These are phyloP conservation scores for Euproctis similis DNA, from an alignment of 2,888 invertebrate genomes.

Conservation along the genomic window DNA sequence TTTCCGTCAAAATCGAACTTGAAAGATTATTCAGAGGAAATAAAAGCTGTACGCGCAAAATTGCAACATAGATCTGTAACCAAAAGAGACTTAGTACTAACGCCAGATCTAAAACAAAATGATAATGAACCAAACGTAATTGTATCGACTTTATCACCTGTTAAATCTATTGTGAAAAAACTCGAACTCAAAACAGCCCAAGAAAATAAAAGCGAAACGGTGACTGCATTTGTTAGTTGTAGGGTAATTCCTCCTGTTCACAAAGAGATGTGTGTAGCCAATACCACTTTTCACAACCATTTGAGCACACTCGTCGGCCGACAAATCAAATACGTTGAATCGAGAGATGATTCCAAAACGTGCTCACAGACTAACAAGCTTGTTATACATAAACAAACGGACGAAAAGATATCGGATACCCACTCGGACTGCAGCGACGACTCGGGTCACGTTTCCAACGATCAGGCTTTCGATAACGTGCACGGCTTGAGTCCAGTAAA, in stretches of 20 bases:
- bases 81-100: constrained; percentile 54
- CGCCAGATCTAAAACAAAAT: constrained; percentile 48
- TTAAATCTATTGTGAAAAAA: constrained; percentile 68
- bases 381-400: constrained; percentile 52
- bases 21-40: constrained; percentile 69
- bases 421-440: constrained; percentile 85
- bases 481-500: constrained; percentile 43
- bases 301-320: constrained; percentile 72
- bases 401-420: constrained; percentile 74
- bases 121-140: constrained; percentile 49
- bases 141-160: constrained; percentile 61
- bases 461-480: constrained; percentile 55
- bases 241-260: constrained; percentile 67
- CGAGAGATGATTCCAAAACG: constrained; percentile 56
- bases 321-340: constrained; percentile 62
- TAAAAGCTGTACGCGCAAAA: constrained; percentile 66
- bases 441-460: constrained; percentile 88
- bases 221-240: constrained; percentile 59
- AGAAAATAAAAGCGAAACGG: constrained; percentile 56
- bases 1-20: constrained; percentile 49
- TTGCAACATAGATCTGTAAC: constrained; percentile 65
- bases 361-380: constrained; percentile 56
- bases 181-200: constrained; percentile 64
- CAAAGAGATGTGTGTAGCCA: constrained; percentile 66
- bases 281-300: constrained; percentile 66